Evolutionary conservation across 2,888 invertebrate genomes (phyloP), one percentile per base, ranked within the genome.

Genomic region (Dione juno): DNA sequence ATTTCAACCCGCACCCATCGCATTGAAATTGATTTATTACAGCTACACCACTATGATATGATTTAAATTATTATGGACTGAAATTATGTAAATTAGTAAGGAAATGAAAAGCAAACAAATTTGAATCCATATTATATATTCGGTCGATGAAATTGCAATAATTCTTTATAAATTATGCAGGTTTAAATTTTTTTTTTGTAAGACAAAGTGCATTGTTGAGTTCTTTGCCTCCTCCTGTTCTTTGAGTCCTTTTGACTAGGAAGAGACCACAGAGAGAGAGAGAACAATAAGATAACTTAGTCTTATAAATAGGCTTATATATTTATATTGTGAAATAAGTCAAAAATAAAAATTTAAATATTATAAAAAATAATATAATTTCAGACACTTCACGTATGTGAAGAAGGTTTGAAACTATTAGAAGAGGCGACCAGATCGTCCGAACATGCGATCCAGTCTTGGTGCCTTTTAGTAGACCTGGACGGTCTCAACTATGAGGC

Each of bases 401-500:
- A 99, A 90, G 98, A 98, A 88, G 98, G 98, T 57, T 94, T 99
- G 66, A 95, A 95, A 73, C 94, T 97, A 78, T 96, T 97, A 77
- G 97, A 98, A 81, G 97, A 98, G 85, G 97, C 98, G 1, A 98
- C 98, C 0, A 94, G 95, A 64, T 90, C 94, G n/a, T 92, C 95
- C n/a, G 97, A 96, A 54, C 95, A 95, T 81, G 98, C 98, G 1
- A 95, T 98, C 41, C 96, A 97, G 64, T 96, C 97, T 63, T 99
- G 98, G 97, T 96, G 97, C 72, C 94, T 98, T 77, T 94, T 99
- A 69, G 96, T 99, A 41, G 98, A 99, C 92, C 94, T 99, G 79
- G 98, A 99, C 86, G 98, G 98, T 0, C 94, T 99, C 66, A 98
- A 98, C 87, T n/a, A 98, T 99, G 98, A 94, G 98, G 3, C 98